phyloP scores from a whole-genome alignment of 1,140 invertebrate species.

The Drosophila triauraria region DNA sequence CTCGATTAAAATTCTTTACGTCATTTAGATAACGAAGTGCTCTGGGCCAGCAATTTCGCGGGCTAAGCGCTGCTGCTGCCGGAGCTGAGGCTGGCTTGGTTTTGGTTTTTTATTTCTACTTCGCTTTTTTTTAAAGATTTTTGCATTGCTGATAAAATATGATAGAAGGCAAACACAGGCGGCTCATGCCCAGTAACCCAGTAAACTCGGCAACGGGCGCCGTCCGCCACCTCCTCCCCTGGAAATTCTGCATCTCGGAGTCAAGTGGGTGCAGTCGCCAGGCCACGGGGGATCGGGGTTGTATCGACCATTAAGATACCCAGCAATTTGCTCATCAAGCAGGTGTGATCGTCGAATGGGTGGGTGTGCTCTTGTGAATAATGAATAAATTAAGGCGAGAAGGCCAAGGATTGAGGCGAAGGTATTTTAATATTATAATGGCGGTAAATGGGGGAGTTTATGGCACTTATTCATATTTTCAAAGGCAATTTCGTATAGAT shows the following conservation, averaged over 20 bases:
- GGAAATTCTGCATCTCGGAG: conserved; percentile 14
- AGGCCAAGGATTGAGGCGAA: conserved; percentile 19
- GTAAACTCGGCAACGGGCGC: conserved; percentile 24
- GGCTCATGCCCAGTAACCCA: conserved; percentile 49
- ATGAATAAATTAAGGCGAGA: conserved; percentile 22
- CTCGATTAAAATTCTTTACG: conserved; percentile 81
- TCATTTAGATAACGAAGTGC: conserved; percentile 68
- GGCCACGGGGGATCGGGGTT: neutral
- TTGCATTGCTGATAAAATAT: conserved; percentile 48
- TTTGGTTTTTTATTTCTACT: neutral
- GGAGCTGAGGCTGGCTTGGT: conserved; percentile 3
- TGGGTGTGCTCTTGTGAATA: conserved; percentile 26
- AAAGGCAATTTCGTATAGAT: neutral
- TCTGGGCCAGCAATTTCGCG: conserved; percentile 9
- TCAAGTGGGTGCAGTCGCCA: conserved; percentile 42
- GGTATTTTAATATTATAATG: conserved; percentile 19
- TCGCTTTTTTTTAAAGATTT: conserved; percentile 19
- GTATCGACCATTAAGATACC: conserved; percentile 36
- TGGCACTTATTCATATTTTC: neutral
- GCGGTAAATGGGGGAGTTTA: neutral
- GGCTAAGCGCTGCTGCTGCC: neutral
- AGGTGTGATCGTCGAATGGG: conserved; percentile 31
- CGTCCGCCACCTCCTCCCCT: too few species aligned
- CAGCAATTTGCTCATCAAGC: conserved; percentile 41
- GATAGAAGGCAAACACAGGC: conserved; percentile 13